Conservation (phyloP, 2,797 vertebrate species). For the Sebastes dallii region DNA sequence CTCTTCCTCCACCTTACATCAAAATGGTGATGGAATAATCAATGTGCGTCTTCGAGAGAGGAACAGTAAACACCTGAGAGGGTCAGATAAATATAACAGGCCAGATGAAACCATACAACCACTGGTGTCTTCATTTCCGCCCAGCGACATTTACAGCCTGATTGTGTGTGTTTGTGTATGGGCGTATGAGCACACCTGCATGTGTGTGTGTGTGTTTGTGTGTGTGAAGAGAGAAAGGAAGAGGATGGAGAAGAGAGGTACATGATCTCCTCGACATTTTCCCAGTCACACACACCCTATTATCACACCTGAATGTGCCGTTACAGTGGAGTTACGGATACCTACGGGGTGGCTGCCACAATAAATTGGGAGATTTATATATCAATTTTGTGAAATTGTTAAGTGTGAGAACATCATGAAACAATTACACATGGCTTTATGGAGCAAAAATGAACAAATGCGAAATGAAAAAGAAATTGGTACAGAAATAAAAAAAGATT, state of each 20-base stretch:
- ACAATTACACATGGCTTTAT: background rate
- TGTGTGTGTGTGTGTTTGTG: background rate
- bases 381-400: background rate
- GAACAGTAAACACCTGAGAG: constrained; percentile 52
- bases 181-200: background rate
- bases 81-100: constrained; percentile 71
- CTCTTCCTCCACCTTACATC: constrained; percentile 37
- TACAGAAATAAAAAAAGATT: background rate
- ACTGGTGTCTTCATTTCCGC: constrained; percentile 69
- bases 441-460: background rate
- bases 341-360: background rate
- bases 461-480: background rate
- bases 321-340: background rate
- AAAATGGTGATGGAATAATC: constrained; percentile 67
- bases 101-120: constrained; percentile 68
- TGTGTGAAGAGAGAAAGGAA: background rate
- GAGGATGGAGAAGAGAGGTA: background rate
- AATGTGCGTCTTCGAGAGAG: constrained; percentile 27
- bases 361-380: background rate
- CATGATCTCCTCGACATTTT: constrained; percentile 12
- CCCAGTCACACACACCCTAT: background rate
- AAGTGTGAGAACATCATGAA: background rate
- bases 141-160: constrained; percentile 51
- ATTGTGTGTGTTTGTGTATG: background rate
- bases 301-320: background rate